A percentile compares a stretch with the other conserved stretches of the same genome.
phyloP scores from a whole-genome alignment of 2,888 invertebrate genomes.

The Hyposoter didymator region DNA sequence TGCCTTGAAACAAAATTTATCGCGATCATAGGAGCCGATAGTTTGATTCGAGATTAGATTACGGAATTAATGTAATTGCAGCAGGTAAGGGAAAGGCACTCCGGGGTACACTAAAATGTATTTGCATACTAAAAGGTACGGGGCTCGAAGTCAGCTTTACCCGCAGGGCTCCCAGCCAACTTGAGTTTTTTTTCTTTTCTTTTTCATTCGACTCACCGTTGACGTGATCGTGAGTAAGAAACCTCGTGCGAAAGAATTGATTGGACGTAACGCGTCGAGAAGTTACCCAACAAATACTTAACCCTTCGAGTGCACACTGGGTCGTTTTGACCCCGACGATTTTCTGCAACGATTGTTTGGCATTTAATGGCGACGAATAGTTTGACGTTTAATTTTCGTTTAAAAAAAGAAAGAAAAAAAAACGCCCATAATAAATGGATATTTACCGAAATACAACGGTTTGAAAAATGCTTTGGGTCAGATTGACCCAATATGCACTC shows the following conservation, averaged over 20 bases:
- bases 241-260: slow-evolving; percentile 72
- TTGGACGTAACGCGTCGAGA: slow-evolving; percentile 76
- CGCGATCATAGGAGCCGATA: slow-evolving; percentile 22
- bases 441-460: too few species aligned
- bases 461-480: too few species aligned
- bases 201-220: slow-evolving; percentile 67
- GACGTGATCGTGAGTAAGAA: slow-evolving; percentile 67
- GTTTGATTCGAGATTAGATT: slow-evolving; percentile 61
- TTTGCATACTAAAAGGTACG: slow-evolving; percentile 80
- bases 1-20: slow-evolving; percentile 16
- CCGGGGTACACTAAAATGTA: slow-evolving; percentile 54
- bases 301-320: background rate
- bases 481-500: too few species aligned
- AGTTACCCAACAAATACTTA: slow-evolving; percentile 48
- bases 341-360: too few species aligned
- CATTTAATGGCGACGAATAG: background rate
- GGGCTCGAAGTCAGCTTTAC: slow-evolving; percentile 37
- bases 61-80: slow-evolving; percentile 63
- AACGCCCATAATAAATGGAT: too few species aligned
- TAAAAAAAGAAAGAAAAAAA: too few species aligned
- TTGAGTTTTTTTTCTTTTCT: slow-evolving; percentile 36
- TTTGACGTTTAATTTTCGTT: background rate
- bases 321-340: too few species aligned
- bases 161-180: slow-evolving; percentile 52
- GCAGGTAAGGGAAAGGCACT: slow-evolving; percentile 54